phyloP scores from a whole-genome alignment of 2,888 invertebrate genomes.

The Ophonus ardosiacus region DNA sequence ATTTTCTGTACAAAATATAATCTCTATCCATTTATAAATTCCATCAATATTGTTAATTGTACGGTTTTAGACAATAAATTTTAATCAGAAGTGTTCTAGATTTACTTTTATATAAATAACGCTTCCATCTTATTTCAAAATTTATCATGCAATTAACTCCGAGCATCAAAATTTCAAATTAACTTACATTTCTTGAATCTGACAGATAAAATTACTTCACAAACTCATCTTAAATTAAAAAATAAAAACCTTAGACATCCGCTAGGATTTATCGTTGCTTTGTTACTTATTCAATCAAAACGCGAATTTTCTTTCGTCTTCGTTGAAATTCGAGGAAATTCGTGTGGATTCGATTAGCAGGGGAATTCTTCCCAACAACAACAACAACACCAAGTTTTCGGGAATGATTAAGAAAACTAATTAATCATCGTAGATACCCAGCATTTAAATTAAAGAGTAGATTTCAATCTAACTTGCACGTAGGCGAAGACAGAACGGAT shows the following conservation, averaged over 20 bases:
- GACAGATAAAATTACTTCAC: conserved; percentile 54
- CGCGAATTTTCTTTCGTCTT: background rate
- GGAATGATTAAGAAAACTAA: conserved; percentile 61
- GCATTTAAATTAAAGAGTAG: conserved; percentile 62
- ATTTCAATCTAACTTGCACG: conserved; percentile 57
- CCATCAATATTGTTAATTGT: conserved; percentile 25
- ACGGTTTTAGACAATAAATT: conserved; percentile 17
- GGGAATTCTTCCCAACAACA: conserved; percentile 53
- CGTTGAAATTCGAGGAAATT: conserved; percentile 18
- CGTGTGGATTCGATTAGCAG: background rate
- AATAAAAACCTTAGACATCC: conserved; percentile 41
- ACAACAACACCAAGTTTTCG: conserved; percentile 53
- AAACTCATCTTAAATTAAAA: conserved; percentile 50
- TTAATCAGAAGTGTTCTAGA: conserved; percentile 19
- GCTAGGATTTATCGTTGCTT: conserved; percentile 55
- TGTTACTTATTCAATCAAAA: conserved; percentile 59
- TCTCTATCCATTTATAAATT: background rate
- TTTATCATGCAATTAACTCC: conserved; percentile 34
- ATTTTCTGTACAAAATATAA: background rate
- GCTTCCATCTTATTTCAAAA: conserved; percentile 7
- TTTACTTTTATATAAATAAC: conserved; percentile 15
- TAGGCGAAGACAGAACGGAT: conserved; percentile 48
- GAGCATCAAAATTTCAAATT: conserved; percentile 47
- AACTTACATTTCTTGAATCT: conserved; percentile 43
- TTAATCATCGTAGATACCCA: conserved; percentile 58